Evolutionary conservation across 2,113 vertebrate species (phyloP).

Genomic region (Craseonycteris thonglongyai): DNA sequence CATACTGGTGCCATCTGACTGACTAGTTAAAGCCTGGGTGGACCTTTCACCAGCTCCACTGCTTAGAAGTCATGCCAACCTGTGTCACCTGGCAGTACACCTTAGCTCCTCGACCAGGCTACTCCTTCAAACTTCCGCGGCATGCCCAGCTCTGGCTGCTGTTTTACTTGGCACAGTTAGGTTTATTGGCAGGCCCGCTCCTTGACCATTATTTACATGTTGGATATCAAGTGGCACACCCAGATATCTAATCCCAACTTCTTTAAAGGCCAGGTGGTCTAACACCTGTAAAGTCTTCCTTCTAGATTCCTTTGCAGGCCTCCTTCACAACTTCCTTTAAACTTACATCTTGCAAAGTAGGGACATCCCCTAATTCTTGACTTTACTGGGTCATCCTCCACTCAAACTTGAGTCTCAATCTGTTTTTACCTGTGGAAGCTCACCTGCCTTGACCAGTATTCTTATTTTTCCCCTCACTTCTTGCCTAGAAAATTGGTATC

Average conservation of each 20-base stretch:
- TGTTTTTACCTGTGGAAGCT: background rate
- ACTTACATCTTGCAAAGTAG: background rate
- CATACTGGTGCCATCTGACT: background rate
- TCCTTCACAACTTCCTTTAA: background rate
- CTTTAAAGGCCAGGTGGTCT: background rate
- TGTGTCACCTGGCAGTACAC: background rate
- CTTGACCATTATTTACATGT: background rate
- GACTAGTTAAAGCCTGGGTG: background rate
- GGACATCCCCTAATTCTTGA: background rate
- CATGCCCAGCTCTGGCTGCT: background rate
- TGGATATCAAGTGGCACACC: background rate
- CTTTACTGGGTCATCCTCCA: background rate
- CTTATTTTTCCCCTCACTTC: background rate
- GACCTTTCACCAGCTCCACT: background rate
- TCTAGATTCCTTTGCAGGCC: background rate
- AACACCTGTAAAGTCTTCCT: background rate
- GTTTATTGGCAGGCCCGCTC: background rate
- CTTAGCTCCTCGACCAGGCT: background rate
- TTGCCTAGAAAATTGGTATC: background rate
- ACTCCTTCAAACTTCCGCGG: background rate
- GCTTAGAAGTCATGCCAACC: conserved; percentile 3
- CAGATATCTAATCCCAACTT: background rate
- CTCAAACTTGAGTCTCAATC: background rate
- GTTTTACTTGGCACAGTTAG: conserved; percentile 37
- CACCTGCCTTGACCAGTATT: background rate